Base-by-base conservation (phyloP, 2,113 vertebrate species). In the Atrichornis clamosus region DNA sequence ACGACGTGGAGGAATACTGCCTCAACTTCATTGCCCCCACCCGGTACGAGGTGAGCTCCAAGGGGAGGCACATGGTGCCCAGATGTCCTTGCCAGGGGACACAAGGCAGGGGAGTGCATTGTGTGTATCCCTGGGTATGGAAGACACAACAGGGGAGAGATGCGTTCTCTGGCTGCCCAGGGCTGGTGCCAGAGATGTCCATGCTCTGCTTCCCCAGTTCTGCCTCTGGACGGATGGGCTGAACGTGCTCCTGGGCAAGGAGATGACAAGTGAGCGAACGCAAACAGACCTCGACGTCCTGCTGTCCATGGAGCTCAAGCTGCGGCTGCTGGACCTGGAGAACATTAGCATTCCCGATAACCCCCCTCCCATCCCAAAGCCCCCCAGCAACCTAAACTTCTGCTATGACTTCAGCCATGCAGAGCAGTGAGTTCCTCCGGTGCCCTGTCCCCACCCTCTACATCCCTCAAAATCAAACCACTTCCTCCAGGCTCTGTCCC, bases 241-340 rank as follows among this genome's bases (percentile, higher is more conserved):
- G 94, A 99, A 97, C 0, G 98, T 99, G 55, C 98, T 99, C 24
- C 98, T 99, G 86, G 99, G 99, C 53, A 98, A 97, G 56, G 98
- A 99, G 44, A 99, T 99, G 99, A 98, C 96, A 27, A 99, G 99
- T 1, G 99, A 99, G 74, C 97, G 98, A 86, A 99, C 98, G 28
- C 98, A 98, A 89, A 99, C 98, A 4, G 99, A 99, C 94, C 98
- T 99, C 77, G 99, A 99, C 67, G 98, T 99, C 94, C 98, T 99
- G 84, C 98, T 99, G 52, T 99, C 99, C 19, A 99, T 99, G 99
- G 99, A 99, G 96, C 99, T 99, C 64, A 99, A 99, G 94, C 98
- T 99, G 96, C 98, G 98, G 63, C 98, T 99, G 56, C 95, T 99
- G 95, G 99, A 99, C 95, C 98, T 99, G 85, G 99, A 99, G 97